These are phyloP conservation scores for Anoplopoma fimbria DNA, from an alignment of 2,113 vertebrate genomes.

Conservation along the genomic window DNA sequence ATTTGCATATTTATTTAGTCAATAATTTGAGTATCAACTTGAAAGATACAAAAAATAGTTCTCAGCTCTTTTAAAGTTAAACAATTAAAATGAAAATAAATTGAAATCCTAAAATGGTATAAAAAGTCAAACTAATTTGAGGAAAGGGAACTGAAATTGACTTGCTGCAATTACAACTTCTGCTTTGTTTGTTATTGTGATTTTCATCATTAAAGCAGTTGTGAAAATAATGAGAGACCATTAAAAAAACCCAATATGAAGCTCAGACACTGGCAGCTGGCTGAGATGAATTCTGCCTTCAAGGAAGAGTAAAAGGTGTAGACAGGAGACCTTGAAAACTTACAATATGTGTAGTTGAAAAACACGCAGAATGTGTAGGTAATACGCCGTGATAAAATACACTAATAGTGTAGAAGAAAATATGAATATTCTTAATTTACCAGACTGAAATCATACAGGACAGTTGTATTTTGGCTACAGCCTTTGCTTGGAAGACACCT, in stretches of 20 bases:
- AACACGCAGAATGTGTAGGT: neutral
- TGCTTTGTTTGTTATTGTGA: conserved; percentile 1
- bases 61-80: neutral
- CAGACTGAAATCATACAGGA: neutral
- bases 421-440: conserved; percentile 3
- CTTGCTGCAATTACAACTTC: neutral
- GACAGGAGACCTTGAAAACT: neutral
- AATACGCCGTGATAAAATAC: neutral
- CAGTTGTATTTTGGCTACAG: neutral
- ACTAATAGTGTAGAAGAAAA: neutral
- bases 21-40: neutral
- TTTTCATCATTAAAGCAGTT: neutral
- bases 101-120: neutral
- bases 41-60: neutral
- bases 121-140: conserved; percentile 1
- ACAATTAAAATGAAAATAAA: neutral
- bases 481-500: conserved; percentile 34
- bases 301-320: conserved; percentile 23
- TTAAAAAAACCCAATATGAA: neutral
- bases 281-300: neutral
- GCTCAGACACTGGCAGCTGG: conserved; percentile 11
- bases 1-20: neutral
- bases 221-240: conserved; percentile 33
- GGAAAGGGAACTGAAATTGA: neutral
- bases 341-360: neutral